phyloP scores from a whole-genome alignment of 2,797 vertebrate species.

The Netta rufina region DNA sequence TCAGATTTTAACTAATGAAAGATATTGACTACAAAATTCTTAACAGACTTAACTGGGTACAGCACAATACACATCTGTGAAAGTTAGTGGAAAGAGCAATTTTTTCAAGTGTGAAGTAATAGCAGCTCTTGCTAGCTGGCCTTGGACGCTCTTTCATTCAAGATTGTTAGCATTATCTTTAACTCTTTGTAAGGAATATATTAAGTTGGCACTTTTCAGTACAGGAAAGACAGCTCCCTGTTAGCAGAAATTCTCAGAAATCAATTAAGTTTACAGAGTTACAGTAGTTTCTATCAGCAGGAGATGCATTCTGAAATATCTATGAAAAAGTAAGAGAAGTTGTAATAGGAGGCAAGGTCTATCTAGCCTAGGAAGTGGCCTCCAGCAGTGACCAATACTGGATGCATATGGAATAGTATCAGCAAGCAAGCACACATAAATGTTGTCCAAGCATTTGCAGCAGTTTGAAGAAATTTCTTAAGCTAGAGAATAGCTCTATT shows the following conservation, averaged over 20 bases:
- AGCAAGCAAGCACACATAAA: background rate
- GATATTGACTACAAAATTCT: background rate
- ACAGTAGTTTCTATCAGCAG: conserved; percentile 12
- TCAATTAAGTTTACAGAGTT: background rate
- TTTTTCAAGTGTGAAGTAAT: background rate
- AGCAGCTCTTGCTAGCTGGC: background rate
- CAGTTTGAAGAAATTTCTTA: background rate
- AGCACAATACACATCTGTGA: background rate
- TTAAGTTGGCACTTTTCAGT: background rate
- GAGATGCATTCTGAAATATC: background rate
- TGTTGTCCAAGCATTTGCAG: background rate
- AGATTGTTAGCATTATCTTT: background rate
- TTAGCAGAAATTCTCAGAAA: conserved; percentile 19
- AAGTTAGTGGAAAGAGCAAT: background rate
- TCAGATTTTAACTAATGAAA: background rate
- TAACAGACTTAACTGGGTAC: background rate
- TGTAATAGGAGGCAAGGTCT: background rate
- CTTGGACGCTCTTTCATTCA: background rate
- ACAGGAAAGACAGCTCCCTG: background rate
- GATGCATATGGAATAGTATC: background rate
- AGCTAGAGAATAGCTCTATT: background rate
- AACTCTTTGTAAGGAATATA: background rate
- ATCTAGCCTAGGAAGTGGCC: background rate
- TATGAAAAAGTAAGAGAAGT: background rate
- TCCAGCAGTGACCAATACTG: background rate